A percentile compares a stretch with the other conserved stretches of the same genome.
phyloP scores from a whole-genome alignment of 2,888 invertebrate genomes.

The Rotaria magnacalcarata region DNA sequence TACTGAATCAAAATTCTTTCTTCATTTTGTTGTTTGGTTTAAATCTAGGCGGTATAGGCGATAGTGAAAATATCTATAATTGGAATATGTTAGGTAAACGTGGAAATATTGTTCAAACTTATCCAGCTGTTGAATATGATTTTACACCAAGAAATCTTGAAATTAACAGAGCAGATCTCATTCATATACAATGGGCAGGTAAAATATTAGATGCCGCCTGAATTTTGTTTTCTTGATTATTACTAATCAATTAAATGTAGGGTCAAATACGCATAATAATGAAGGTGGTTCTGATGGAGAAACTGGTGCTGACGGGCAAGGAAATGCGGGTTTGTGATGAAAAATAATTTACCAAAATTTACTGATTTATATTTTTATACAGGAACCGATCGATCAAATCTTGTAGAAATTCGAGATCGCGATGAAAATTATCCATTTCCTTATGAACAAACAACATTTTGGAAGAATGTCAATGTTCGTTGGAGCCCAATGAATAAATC shows the following conservation, averaged over 20 bases:
- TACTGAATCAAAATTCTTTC: not conserved
- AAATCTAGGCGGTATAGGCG: not conserved
- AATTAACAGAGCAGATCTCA: constrained; percentile 50
- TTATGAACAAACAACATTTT: constrained; percentile 53
- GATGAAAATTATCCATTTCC: constrained; percentile 56
- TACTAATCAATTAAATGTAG: constrained; percentile 49
- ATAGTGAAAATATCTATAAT: constrained; percentile 50
- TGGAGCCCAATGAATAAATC: constrained; percentile 44
- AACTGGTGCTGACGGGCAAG: constrained; percentile 56
- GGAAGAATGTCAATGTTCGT: constrained; percentile 53
- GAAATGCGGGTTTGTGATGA: constrained; percentile 50
- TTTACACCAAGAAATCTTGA: constrained; percentile 52
- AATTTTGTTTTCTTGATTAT: not conserved
- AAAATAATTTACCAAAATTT: too few species aligned
- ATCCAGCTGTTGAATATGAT: constrained; percentile 58
- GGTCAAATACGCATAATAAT: constrained; percentile 57
- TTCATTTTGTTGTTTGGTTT: not conserved
- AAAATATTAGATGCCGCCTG: constrained; percentile 41
- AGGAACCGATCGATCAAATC: constrained; percentile 57
- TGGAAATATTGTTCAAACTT: constrained; percentile 58
- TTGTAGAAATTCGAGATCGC: constrained; percentile 52
- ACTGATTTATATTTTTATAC: not conserved
- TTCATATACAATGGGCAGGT: constrained; percentile 58
- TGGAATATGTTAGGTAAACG: constrained; percentile 56
- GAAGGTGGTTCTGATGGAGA: constrained; percentile 55